phyloP scores from a whole-genome alignment of 1,140 invertebrate genomes.

The Anastrepha obliqua region DNA sequence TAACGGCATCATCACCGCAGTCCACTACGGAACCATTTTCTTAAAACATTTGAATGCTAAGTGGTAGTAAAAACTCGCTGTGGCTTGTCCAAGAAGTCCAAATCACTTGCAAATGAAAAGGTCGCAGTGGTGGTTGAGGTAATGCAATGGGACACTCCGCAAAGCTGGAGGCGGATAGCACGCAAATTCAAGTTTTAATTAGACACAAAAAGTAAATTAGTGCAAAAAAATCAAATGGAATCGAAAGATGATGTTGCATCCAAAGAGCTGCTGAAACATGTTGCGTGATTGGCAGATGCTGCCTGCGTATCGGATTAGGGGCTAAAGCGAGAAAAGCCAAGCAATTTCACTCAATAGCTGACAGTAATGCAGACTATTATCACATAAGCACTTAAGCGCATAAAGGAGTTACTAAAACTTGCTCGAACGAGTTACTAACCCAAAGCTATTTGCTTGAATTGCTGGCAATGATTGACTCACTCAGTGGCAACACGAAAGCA shows the following conservation, averaged over 20 bases:
- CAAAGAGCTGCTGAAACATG: not conserved
- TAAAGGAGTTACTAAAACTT: slow-evolving; percentile 12
- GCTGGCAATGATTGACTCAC: not conserved
- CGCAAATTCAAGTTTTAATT: slow-evolving; percentile 1
- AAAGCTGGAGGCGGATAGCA: not conserved
- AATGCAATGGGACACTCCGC: not conserved
- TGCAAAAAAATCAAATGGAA: slow-evolving; percentile 29
- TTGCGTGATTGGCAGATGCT: slow-evolving; percentile 33
- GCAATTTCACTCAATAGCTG: slow-evolving; percentile 14
- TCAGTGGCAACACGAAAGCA: not conserved
- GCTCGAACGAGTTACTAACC: not conserved
- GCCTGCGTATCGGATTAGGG: slow-evolving; percentile 23
- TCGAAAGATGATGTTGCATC: not conserved
- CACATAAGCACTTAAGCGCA: slow-evolving; percentile 28
- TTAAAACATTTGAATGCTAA: too few relatives aligned
- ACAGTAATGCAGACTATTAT: slow-evolving; percentile 4
- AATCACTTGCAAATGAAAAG: too few relatives aligned
- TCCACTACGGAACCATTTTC: too few relatives aligned
- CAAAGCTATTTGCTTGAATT: slow-evolving; percentile 8
- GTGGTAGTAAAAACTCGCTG: too few relatives aligned
- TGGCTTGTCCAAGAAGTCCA: too few relatives aligned
- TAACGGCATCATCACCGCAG: too few relatives aligned
- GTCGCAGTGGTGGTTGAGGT: not conserved
- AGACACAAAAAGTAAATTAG: slow-evolving; percentile 18
- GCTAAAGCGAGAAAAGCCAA: not conserved